These are phyloP conservation scores for Pleuronectes platessa DNA, from an alignment of 2,113 vertebrate genomes.

Conservation along the genomic window DNA sequence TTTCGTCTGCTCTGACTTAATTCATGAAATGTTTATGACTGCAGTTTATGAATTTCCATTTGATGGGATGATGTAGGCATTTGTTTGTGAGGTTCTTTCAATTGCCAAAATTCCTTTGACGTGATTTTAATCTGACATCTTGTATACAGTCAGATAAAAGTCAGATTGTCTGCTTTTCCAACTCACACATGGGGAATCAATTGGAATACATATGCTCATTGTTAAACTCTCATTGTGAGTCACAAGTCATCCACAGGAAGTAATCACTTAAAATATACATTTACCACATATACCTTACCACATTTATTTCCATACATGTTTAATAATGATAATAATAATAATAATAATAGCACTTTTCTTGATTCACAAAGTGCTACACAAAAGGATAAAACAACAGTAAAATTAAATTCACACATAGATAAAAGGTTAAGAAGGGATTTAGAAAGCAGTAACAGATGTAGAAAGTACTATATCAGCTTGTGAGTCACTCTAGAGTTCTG, in stretches of 20 bases:
- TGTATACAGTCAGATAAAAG: not conserved
- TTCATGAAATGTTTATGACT: constrained; percentile 7
- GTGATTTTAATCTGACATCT: not conserved
- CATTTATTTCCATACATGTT: not conserved
- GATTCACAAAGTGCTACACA: too few relatives aligned
- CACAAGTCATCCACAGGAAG: not conserved
- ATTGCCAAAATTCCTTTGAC: not conserved
- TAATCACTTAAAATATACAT: not conserved
- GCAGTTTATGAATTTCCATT: not conserved
- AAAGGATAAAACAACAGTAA: not conserved
- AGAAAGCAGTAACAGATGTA: not conserved
- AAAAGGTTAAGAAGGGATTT: not conserved
- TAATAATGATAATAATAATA: not conserved
- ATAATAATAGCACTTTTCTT: too few relatives aligned
- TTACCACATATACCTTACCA: not conserved
- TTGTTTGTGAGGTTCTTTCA: not conserved
- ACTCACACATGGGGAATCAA: not conserved
- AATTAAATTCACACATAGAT: not conserved
- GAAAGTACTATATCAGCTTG: not conserved
- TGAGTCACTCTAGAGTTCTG: too few relatives aligned
- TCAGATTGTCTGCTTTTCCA: not conserved
- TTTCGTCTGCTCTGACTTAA: not conserved
- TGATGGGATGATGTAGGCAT: not conserved
- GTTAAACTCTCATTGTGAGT: not conserved
- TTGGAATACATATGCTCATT: not conserved